These are phyloP conservation scores for Leptinotarsa texana DNA, from an alignment of 1,140 invertebrate genomes.

Conservation along the genomic window DNA sequence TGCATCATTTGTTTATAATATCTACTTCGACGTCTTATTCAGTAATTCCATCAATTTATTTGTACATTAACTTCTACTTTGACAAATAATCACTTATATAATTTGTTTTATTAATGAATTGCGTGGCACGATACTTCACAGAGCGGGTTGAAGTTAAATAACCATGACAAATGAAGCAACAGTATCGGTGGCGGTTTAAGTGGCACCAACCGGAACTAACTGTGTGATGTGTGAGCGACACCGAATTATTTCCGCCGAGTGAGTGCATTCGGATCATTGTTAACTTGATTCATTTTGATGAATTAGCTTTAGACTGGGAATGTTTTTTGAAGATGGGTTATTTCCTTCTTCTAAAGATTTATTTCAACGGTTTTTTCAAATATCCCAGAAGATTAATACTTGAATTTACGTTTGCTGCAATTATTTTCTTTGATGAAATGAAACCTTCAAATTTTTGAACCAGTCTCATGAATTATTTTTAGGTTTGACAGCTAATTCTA, in stretches of 20 bases:
- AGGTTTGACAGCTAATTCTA: no score
- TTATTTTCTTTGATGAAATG: no score
- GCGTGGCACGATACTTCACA: slow-evolving; percentile 32
- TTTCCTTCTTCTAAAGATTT: slow-evolving; percentile 6
- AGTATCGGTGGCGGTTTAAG: slow-evolving; percentile 36
- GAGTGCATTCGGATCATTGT: slow-evolving; percentile 31
- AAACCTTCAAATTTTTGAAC: no score
- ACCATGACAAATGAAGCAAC: slow-evolving; percentile 47
- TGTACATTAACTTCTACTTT: background rate
- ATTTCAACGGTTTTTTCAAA: no score
- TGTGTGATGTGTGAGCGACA: slow-evolving; percentile 43
- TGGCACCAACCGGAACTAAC: slow-evolving; percentile 46
- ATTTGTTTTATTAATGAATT: slow-evolving; percentile 19
- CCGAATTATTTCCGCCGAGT: slow-evolving; percentile 43
- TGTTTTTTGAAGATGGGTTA: background rate
- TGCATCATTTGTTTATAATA: no score
- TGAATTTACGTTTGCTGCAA: no score
- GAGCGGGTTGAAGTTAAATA: slow-evolving; percentile 40
- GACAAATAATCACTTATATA: slow-evolving; percentile 27
- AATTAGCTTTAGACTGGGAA: slow-evolving; percentile 13
- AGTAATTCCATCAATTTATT: no score
- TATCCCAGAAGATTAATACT: no score
- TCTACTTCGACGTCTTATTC: no score
- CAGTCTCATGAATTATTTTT: no score
- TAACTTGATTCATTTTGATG: slow-evolving; percentile 36